Conservation (phyloP, 1,140 invertebrate genomes). For the Geopemphigus sp. region DNA sequence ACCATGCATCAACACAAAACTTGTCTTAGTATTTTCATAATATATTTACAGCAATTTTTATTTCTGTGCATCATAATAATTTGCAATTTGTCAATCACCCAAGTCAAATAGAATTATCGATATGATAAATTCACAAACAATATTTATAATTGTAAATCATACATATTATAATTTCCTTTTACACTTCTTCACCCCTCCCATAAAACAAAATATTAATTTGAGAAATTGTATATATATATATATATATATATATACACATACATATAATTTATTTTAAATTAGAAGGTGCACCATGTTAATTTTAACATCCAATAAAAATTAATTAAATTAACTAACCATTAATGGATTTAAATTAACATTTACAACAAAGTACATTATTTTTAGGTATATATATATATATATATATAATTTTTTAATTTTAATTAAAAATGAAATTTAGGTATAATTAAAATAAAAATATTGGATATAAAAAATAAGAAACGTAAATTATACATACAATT, state of each 20-base stretch:
- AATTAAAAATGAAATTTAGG: constrained; percentile 33
- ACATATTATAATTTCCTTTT: neutral
- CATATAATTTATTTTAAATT: neutral
- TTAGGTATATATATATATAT: too few species aligned
- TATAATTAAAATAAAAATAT: constrained; percentile 34
- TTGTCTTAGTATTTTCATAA: constrained; percentile 7
- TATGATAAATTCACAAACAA: neutral
- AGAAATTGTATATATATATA: too few species aligned
- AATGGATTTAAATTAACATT: constrained; percentile 19
- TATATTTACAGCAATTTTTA: neutral
- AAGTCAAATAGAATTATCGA: constrained; percentile 8
- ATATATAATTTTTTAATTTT: constrained; percentile 35
- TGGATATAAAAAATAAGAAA: constrained; percentile 41
- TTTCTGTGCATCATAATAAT: neutral
- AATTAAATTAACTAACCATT: neutral
- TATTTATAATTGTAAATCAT: neutral
- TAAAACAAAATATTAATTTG: neutral
- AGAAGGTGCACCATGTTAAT: neutral
- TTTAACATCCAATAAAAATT: constrained; percentile 1
- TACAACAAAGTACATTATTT: constrained; percentile 19
- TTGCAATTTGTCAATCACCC: neutral
- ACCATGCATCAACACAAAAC: neutral
- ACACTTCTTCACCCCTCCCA: neutral
- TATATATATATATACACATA: too few species aligned
- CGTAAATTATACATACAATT: constrained; percentile 24